Evolutionary conservation across 2,888 invertebrate species (phyloP), one percentile per base, ranked within the genome.

Genomic region (Synergus umbraculus): DNA sequence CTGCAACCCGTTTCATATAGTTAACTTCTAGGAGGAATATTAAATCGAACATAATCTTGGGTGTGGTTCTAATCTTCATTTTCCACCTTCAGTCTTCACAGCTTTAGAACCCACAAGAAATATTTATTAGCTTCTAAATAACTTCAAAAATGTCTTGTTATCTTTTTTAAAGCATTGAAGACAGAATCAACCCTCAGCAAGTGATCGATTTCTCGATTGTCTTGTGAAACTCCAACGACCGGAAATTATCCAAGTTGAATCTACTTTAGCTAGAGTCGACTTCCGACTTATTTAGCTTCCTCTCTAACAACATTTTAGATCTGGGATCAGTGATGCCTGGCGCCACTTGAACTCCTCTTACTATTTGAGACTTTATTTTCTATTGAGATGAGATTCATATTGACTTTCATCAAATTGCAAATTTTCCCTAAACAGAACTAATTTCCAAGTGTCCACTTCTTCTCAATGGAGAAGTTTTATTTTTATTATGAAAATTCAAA

Each of bases 161-260:
- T 13, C 0, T 0, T 29, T 29, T 29, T 29, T 29, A 29, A 29
- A 29, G 29, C 3, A 29, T 3, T 29, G 29, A 29, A 29, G 29
- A 29, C 29, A n/a, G 54, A n/a, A n/a, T 8, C 8, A 2, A n/a
- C 8, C 2, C n/a, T 54, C 2, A n/a, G n/a, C 46, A 18, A 69
- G 15, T 69, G 46, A 69, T 69, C 46, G 67, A 69, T 49, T 18
- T 29, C 46, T 29, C 46, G 13, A 69, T 65, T 41, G 65, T 65
- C 41, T 65, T 69, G 7, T 69, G 67, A 13, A 69, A 69, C 46
- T 15, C 13, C 46, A 49, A 69, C 67, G 67, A 69, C 46, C 46
- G 46, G 67, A 69, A 69, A 69, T 69, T 49, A 69, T 69, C 46
- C 67, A 13, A 49, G 46, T 69, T 69, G 67, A 46, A 46, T 69